Evolutionary conservation across 2,113 vertebrate species (phyloP).

Genomic region (Mesoclemmys tuberculata): DNA sequence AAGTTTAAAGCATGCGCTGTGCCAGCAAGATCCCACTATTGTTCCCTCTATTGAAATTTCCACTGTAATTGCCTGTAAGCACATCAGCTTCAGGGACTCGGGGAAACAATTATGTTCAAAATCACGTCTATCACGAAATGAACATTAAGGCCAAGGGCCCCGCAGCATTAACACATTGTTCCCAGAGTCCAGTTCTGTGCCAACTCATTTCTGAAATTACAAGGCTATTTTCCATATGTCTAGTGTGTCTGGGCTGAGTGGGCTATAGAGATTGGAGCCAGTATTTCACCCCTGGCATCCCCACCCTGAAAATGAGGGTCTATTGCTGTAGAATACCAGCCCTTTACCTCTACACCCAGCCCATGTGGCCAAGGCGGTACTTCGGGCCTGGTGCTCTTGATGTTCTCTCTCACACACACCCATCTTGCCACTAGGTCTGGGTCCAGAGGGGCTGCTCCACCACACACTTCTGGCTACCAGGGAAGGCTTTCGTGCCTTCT

Average conservation of each 20-base stretch:
- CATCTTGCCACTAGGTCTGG: not conserved
- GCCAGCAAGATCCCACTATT: conserved; percentile 31
- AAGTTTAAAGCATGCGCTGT: conserved; percentile 6
- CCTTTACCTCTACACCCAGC: not conserved
- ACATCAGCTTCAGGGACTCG: not conserved
- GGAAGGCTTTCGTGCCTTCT: not conserved
- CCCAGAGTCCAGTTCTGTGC: not conserved
- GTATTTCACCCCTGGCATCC: rapidly evolving
- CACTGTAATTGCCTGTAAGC: conserved; percentile 16
- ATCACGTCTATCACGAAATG: not conserved
- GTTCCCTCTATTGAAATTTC: not conserved
- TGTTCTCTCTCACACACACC: not conserved
- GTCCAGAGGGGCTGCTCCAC: not conserved
- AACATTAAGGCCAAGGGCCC: not conserved
- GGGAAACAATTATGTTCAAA: conserved; percentile 1
- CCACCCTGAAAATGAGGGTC: not conserved
- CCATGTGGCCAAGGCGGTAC: not conserved
- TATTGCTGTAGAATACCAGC: rapidly evolving
- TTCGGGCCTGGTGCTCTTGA: not conserved
- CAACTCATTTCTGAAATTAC: not conserved
- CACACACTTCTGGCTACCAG: not conserved
- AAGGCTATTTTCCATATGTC: conserved; percentile 20
- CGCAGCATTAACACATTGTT: conserved; percentile 13
- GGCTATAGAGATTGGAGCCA: not conserved
- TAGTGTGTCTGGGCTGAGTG: not conserved